phyloP scores from a whole-genome alignment of 2,113 vertebrate species.

The Nansenia antarctica region DNA sequence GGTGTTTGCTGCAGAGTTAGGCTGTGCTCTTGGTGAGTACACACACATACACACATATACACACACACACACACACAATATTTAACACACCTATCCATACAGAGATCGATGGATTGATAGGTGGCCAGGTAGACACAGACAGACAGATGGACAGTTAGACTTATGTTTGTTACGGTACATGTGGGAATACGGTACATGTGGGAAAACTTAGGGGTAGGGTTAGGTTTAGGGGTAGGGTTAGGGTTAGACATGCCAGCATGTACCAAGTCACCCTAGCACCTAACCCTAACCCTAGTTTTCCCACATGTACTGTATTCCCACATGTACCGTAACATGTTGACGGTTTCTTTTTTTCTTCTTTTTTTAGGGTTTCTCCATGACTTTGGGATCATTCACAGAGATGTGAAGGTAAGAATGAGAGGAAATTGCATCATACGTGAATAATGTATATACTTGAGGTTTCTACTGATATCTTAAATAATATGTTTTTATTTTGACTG shows the following conservation, averaged over 20 bases:
- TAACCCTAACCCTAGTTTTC: too few relatives aligned
- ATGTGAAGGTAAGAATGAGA: slow-evolving; percentile 83
- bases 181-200: too few relatives aligned
- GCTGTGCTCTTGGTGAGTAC: slow-evolving; percentile 87
- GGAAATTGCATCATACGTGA: background rate
- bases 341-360: background rate
- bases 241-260: too few relatives aligned
- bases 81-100: background rate
- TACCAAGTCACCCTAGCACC: too few relatives aligned
- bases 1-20: slow-evolving; percentile 90
- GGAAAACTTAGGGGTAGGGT: too few relatives aligned
- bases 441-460: too few relatives aligned
- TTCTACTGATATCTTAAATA: too few relatives aligned
- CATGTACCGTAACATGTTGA: background rate
- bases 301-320: too few relatives aligned
- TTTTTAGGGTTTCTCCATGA: slow-evolving; percentile 89
- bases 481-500: too few relatives aligned
- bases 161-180: too few relatives aligned
- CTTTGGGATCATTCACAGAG: slow-evolving; percentile 90
- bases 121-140: background rate
- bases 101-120: too few relatives aligned
- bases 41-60: background rate
- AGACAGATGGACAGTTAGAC: background rate
- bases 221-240: too few relatives aligned
- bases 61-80: background rate